Evolutionary conservation across 1,140 invertebrate species (phyloP), one percentile per base, ranked within the genome.

Genomic region (Phthorimaea operculella): DNA sequence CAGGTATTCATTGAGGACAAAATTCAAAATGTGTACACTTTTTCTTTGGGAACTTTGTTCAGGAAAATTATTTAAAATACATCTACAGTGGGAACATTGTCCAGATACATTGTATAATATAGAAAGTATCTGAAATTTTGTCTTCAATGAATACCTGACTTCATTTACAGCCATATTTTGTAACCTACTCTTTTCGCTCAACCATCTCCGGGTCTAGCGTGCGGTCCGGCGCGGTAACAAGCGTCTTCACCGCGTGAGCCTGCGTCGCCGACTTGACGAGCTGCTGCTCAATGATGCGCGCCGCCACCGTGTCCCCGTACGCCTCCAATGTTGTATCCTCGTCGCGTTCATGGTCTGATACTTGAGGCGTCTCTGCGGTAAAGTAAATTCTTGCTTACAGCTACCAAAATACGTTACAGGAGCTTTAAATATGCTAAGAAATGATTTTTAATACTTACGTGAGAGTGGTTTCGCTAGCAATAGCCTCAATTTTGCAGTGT

Each of bases 401-500:
- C n/a, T n/a, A n/a, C 21, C 21, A 28, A 6, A 28, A 28, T 28
- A 28, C n/a, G n/a, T n/a, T n/a, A n/a, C n/a, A n/a, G n/a, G n/a
- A n/a, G n/a, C n/a, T n/a, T n/a, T n/a, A n/a, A n/a, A n/a, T n/a
- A n/a, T n/a, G n/a, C n/a, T n/a, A n/a, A n/a, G n/a, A n/a, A n/a
- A 39, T 44, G 21, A 28, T 28, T 28, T 2, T 6, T 36, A 55
- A 51, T 57, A 73, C 65, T 68, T 58, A 82, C 79, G 58, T 28
- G 74, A 54, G 18, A 64, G 7, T n/a, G 64, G 51, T 62, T 74
- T 76, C 1, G 72, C 79, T 51, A 64, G 59, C 44, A 83, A 64
- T 10, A 80, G 54, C 42, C 65, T 68, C 21, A 76, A 61, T 70
- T 83, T 83, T 0, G 77, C 72, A 12, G 63, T 72, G 54, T 67